phyloP scores from a whole-genome alignment of 1,140 invertebrate genomes.

The Nasonia vitripennis region DNA sequence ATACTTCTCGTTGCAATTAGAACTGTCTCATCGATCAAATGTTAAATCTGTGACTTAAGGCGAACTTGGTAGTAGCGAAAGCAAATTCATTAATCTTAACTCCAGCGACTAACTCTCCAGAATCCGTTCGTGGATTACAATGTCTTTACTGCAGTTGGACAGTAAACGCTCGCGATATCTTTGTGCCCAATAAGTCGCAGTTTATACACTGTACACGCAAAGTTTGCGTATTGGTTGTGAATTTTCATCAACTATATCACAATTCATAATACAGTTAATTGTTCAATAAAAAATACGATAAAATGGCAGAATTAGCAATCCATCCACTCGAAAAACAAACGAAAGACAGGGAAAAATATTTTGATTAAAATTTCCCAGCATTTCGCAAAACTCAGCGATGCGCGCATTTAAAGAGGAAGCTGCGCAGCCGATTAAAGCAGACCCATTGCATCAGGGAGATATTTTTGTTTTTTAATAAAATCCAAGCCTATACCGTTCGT shows the following conservation, averaged over 20 bases:
- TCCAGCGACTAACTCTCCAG: background rate
- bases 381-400: background rate
- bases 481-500: background rate
- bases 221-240: too few relatives aligned
- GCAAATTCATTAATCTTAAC: slow-evolving; percentile 10
- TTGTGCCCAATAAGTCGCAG: background rate
- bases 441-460: background rate
- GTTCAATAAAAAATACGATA: too few relatives aligned
- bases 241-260: too few relatives aligned
- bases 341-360: background rate
- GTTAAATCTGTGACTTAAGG: slow-evolving; percentile 3
- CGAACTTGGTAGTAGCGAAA: background rate
- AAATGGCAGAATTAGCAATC: too few relatives aligned
- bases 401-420: background rate
- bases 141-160: background rate
- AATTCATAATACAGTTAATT: too few relatives aligned
- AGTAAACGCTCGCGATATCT: background rate
- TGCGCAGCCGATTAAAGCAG: background rate
- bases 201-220: background rate
- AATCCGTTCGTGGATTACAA: slow-evolving; percentile 22
- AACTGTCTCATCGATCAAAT: slow-evolving; percentile 15
- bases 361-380: background rate
- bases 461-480: background rate
- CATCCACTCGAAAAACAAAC: background rate
- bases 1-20: background rate